Conservation (phyloP, 35 echinoderm and acorn worm species). For the Hemicentrotus pulcherrimus region DNA sequence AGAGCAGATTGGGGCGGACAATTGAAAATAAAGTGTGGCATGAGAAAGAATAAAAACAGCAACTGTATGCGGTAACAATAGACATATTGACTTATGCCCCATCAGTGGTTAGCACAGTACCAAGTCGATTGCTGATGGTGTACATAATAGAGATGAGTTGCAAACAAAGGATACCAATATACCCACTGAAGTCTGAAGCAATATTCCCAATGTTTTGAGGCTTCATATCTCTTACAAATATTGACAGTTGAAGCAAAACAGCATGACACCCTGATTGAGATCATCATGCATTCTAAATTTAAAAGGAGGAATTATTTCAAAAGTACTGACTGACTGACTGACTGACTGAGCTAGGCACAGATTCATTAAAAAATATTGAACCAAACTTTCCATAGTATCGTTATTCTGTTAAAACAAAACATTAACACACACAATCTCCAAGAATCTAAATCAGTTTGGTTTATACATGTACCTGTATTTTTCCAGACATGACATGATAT, state of each 20-base stretch:
- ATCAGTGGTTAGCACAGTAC: neutral
- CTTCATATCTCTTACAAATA: neutral
- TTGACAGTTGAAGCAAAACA: neutral
- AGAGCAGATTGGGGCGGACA: neutral
- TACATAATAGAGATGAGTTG: neutral
- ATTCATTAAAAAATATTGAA: too few species aligned
- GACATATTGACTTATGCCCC: neutral
- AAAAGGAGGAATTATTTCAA: too few species aligned
- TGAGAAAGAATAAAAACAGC: constrained; percentile 5
- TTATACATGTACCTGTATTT: too few species aligned
- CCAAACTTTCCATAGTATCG: too few species aligned
- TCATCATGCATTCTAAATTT: neutral
- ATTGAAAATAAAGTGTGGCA: neutral
- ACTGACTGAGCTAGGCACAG: too few species aligned
- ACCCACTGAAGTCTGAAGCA: neutral
- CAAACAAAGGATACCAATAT: neutral
- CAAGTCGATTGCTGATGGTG: neutral
- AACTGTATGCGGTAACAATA: neutral
- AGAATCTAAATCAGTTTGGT: too few species aligned
- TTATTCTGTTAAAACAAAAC: too few species aligned
- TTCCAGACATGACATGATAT: too few species aligned
- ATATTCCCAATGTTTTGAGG: too few species aligned
- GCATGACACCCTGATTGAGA: neutral
- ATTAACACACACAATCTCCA: too few species aligned
- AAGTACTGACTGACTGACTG: too few species aligned